A percentile compares a stretch with the other conserved stretches of the same genome.
Conservation (phyloP, 2,797 vertebrate genomes). For the Naso thynnoides region DNA sequence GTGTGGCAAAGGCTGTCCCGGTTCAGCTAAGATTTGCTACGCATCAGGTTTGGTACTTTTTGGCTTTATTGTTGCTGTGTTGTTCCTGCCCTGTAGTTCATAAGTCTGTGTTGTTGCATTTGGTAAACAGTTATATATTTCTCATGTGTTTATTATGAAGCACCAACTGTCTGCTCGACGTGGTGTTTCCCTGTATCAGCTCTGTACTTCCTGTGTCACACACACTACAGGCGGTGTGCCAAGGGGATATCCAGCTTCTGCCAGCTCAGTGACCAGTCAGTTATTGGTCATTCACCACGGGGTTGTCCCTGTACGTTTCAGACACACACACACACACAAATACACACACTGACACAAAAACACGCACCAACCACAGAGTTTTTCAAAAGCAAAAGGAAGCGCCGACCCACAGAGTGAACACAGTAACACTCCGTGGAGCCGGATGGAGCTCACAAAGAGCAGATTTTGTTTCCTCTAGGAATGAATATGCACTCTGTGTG, state of each 20-base stretch:
- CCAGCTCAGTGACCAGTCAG: conserved; percentile 72
- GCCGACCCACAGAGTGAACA: conserved; percentile 4
- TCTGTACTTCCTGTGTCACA: conserved; percentile 67
- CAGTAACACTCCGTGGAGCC: conserved; percentile 24
- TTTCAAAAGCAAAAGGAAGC: conserved; percentile 23
- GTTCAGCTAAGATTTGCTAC: conserved; percentile 14
- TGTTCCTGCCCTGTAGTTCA: background rate
- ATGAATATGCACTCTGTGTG: conserved; percentile 15
- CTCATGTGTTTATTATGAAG: conserved; percentile 22
- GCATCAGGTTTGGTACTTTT: background rate
- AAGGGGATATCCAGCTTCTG: conserved; percentile 73
- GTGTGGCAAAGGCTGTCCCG: background rate
- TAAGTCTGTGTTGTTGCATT: background rate
- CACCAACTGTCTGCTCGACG: conserved; percentile 63
- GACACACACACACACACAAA: conserved; percentile 25
- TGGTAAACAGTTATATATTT: conserved; percentile 22
- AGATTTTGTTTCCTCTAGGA: conserved; percentile 35
- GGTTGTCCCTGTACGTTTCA: conserved; percentile 56
- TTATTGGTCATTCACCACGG: conserved; percentile 74
- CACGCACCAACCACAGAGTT: conserved; percentile 26
- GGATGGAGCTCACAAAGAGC: conserved; percentile 35
- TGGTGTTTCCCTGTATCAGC: conserved; percentile 59
- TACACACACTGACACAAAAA: no score
- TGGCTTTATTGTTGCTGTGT: background rate
- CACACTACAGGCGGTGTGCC: conserved; percentile 56